Evolutionary conservation across 2,888 invertebrate genomes (phyloP).

Genomic region (Scelioninae gen. 1): DNA sequence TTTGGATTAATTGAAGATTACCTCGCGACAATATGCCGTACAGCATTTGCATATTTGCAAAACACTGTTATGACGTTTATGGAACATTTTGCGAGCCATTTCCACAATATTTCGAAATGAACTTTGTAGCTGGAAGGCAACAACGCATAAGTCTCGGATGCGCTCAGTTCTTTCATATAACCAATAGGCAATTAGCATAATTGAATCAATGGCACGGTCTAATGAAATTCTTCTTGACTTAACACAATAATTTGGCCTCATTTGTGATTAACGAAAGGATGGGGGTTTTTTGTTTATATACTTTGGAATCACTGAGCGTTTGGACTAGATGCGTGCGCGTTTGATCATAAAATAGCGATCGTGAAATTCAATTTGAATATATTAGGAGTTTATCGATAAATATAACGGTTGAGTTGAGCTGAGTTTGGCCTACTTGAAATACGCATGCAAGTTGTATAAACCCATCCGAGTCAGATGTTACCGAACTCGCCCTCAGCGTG

Average conservation of each 20-base stretch:
- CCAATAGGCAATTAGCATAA: conserved; percentile 19
- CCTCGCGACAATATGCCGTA: too few species aligned
- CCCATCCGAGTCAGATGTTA: conserved; percentile 43
- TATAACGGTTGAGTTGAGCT: conserved; percentile 1
- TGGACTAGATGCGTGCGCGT: neutral
- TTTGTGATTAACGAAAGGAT: neutral
- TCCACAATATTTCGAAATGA: conserved; percentile 19
- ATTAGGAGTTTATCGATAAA: conserved; percentile 26
- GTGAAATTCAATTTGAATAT: conserved; percentile 51
- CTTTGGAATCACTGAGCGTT: neutral
- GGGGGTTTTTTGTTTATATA: neutral
- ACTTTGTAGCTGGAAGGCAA: conserved; percentile 32
- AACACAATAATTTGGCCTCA: neutral
- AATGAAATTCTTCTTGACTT: neutral
- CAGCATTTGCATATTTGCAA: conserved; percentile 47
- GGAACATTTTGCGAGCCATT: conserved; percentile 27
- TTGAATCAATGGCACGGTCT: conserved; percentile 2
- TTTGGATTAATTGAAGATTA: conserved; percentile 47
- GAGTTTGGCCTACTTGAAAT: conserved; percentile 32
- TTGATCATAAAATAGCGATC: conserved; percentile 6
- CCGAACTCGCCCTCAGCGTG: conserved; percentile 37
- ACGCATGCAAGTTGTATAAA: conserved; percentile 18
- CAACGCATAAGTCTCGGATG: too few species aligned
- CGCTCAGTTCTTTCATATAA: neutral
- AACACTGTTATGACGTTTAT: conserved; percentile 45